These are phyloP conservation scores for Lordiphosa mommai DNA, from an alignment of 1,140 invertebrate genomes.

Conservation along the genomic window DNA sequence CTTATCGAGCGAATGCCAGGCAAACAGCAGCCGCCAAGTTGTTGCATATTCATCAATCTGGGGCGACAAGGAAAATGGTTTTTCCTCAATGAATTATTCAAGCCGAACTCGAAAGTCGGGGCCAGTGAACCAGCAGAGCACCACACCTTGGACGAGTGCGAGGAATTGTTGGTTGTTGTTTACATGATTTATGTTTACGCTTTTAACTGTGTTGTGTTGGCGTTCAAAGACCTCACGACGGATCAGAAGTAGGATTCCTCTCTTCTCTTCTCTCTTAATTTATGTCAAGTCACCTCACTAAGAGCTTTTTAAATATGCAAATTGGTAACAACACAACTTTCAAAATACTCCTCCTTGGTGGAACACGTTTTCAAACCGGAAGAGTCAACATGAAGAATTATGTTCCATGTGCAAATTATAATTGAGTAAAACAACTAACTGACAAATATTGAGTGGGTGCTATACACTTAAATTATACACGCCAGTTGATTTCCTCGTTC, in stretches of 20 bases:
- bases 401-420: slow-evolving; percentile 26
- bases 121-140: slow-evolving; percentile 34
- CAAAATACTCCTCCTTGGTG: background rate
- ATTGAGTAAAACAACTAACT: slow-evolving; percentile 39
- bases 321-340: slow-evolving; percentile 37
- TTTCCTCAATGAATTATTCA: slow-evolving; percentile 76
- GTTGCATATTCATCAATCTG: slow-evolving; percentile 65
- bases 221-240: slow-evolving; percentile 53
- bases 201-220: slow-evolving; percentile 12
- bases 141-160: slow-evolving; percentile 49
- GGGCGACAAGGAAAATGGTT: slow-evolving; percentile 49
- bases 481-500: slow-evolving; percentile 19
- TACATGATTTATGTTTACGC: slow-evolving; percentile 46
- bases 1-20: background rate
- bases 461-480: too few species aligned
- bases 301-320: slow-evolving; percentile 41
- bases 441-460: slow-evolving; percentile 5
- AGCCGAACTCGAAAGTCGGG: slow-evolving; percentile 38
- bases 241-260: too few species aligned
- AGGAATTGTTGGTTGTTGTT: slow-evolving; percentile 25
- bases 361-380: slow-evolving; percentile 22
- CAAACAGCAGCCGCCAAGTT: slow-evolving; percentile 7
- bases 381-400: slow-evolving; percentile 8
- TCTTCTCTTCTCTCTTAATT: slow-evolving; percentile 26
- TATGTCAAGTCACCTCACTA: too few species aligned